Conservation (phyloP, 1,140 invertebrate genomes). For the Zaprionus inermis region DNA sequence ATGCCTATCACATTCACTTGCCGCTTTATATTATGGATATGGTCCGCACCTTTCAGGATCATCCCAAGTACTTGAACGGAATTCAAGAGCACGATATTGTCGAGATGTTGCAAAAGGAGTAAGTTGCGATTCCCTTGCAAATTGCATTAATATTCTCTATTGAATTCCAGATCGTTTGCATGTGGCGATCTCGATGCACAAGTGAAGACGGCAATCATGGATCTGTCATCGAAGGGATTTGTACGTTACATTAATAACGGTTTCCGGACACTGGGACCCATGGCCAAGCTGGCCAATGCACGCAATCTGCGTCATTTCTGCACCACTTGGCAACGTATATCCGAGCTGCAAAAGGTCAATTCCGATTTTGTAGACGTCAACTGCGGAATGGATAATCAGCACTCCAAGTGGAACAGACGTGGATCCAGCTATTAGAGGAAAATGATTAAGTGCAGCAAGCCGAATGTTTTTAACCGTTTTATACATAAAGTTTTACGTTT, state of each 20-base stretch:
- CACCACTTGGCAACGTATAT: slow-evolving; percentile 73
- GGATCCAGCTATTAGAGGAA: slow-evolving; percentile 38
- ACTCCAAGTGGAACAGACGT: slow-evolving; percentile 43
- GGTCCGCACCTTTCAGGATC: slow-evolving; percentile 77
- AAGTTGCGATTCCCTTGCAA: slow-evolving; percentile 19
- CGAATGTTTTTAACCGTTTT: slow-evolving; percentile 15
- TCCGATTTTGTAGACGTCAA: slow-evolving; percentile 49
- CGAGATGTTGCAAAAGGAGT: slow-evolving; percentile 77
- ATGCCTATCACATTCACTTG: slow-evolving; percentile 74
- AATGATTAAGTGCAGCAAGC: not conserved
- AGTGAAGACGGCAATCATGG: slow-evolving; percentile 71
- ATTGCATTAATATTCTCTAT: not conserved
- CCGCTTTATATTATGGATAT: slow-evolving; percentile 76
- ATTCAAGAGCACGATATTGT: slow-evolving; percentile 71
- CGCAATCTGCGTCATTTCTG: slow-evolving; percentile 72
- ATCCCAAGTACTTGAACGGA: slow-evolving; percentile 71
- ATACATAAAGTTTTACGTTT: slow-evolving; percentile 27
- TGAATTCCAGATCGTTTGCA: slow-evolving; percentile 58
- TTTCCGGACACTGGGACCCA: slow-evolving; percentile 77
- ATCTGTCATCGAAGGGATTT: slow-evolving; percentile 69
- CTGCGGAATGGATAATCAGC: slow-evolving; percentile 6
- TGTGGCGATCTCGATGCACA: slow-evolving; percentile 77
- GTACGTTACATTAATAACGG: slow-evolving; percentile 72
- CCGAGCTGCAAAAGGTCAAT: slow-evolving; percentile 69
- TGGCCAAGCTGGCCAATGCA: slow-evolving; percentile 75